Evolutionary conservation across 2,113 vertebrate genomes (phyloP), one percentile per base, ranked within the genome.

Genomic region (Tetrao urogallus): DNA sequence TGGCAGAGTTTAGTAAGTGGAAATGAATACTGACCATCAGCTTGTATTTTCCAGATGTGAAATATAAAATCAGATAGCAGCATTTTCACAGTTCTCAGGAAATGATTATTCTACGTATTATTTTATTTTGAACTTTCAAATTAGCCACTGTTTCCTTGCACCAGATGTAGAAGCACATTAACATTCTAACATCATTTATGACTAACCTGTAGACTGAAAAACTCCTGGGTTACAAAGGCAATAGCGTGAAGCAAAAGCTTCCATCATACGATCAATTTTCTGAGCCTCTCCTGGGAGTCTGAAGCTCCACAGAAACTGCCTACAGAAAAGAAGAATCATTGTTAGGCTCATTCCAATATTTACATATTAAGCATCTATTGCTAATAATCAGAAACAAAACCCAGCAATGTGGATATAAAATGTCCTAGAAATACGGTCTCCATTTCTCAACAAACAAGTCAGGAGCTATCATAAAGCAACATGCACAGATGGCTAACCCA

Each of bases 221-320:
- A 99, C 99, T 6, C 99, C 99, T 1, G 98, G 98, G 97, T 99
- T 99, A 96, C 99, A 99, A 95, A 99, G 98, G 94, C 99, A 99
- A 96, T 99, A 99, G 60, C 99, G 98, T 2, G 98, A 98, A 34
- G 99, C 99, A 65, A 99, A 99, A 11, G 99, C 98, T 97, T 99
- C 99, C 99, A 99, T 99, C 99, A 99, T 99, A 32, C 99, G 98
- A 90, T 99, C 99, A 22, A 99, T 99, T 97, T 99, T 99, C 97
- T 99, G 99, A 25, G 99, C 99, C 96, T 99, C 99, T 63, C 99
- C 99, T 1, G 99, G 99, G 84, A 99, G 98, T 73, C 99, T 97
- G 95, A 99, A 99, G 97, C 99, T 99, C 99, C 99, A 99, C 58
- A 99, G 97, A 97, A 99, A 99, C 96, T 99, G 99, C 96, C 99